Evolutionary conservation across 2,888 invertebrate genomes (phyloP).

Genomic region (Phymatocera aterrima): DNA sequence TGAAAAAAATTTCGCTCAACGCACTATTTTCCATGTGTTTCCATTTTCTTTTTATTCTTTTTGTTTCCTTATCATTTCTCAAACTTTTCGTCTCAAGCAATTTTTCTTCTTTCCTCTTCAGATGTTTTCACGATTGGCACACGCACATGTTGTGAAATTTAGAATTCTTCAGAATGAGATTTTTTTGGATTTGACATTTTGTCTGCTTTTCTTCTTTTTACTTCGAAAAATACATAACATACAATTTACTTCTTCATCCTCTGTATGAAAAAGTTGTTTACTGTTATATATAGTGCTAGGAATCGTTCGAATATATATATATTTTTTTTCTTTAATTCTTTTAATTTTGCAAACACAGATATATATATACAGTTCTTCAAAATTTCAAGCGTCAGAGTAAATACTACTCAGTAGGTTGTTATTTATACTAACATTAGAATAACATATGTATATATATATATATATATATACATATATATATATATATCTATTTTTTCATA

Average conservation of each 20-base stretch:
- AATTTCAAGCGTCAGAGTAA: conserved; percentile 46
- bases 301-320: conserved; percentile 35
- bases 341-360: conserved; percentile 50
- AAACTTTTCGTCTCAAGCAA: conserved; percentile 8
- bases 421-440: conserved; percentile 57
- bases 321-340: conserved; percentile 51
- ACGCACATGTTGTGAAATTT: conserved; percentile 45
- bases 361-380: conserved; percentile 55
- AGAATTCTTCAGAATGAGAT: conserved; percentile 33
- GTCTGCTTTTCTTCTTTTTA: conserved; percentile 46
- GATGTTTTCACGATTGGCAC: conserved; percentile 35
- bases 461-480: conserved; percentile 55
- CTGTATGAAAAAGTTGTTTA: conserved; percentile 49
- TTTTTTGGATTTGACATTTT: conserved; percentile 52
- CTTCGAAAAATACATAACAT: conserved; percentile 54
- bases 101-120: conserved; percentile 40
- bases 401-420: conserved; percentile 36
- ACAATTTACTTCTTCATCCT: conserved; percentile 58
- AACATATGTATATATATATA: conserved; percentile 53
- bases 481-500: conserved; percentile 55
- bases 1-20: conserved; percentile 58
- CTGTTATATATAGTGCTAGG: conserved; percentile 23
- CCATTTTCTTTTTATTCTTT: conserved; percentile 13
- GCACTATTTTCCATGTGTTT: conserved; percentile 56
- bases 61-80: too few species aligned